phyloP scores from a whole-genome alignment of 2,797 vertebrate genomes.

The Salmo trutta region DNA sequence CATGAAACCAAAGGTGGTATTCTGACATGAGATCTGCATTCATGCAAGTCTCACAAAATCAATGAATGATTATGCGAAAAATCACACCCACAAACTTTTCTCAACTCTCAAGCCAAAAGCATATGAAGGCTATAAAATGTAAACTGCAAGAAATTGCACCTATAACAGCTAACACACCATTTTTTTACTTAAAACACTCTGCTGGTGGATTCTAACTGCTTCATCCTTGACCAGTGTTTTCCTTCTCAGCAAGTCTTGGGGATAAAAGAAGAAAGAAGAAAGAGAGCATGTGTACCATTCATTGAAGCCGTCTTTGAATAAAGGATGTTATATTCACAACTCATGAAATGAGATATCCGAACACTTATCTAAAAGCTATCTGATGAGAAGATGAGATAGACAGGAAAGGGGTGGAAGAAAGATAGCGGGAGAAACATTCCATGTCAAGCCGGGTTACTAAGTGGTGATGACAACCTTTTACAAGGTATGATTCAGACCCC shows the following conservation, averaged over 20 bases:
- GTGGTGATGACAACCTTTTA: conserved; percentile 18
- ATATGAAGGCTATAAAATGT: background rate
- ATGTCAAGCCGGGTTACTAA: background rate
- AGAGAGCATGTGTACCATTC: background rate
- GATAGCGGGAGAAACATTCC: background rate
- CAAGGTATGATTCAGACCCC: background rate
- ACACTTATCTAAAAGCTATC: background rate
- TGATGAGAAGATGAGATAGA: background rate
- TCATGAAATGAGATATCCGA: background rate
- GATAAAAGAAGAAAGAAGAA: background rate
- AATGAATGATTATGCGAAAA: conserved; percentile 31
- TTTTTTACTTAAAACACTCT: conserved; percentile 29
- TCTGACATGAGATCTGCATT: no score
- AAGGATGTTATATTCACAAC: conserved; percentile 5
- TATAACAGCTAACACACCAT: conserved; percentile 37
- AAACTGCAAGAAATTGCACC: conserved; percentile 30
- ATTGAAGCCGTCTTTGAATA: conserved; percentile 8
- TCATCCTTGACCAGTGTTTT: background rate
- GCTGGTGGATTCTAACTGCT: conserved; percentile 1
- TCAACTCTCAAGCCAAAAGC: background rate
- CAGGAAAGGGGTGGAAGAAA: background rate
- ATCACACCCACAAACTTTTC: conserved; percentile 24
- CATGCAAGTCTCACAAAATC: no score
- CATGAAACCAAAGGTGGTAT: no score
- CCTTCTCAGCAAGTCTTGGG: background rate